Base-by-base conservation (phyloP, 1,140 invertebrate genomes). In the Sogatella furcifera region DNA sequence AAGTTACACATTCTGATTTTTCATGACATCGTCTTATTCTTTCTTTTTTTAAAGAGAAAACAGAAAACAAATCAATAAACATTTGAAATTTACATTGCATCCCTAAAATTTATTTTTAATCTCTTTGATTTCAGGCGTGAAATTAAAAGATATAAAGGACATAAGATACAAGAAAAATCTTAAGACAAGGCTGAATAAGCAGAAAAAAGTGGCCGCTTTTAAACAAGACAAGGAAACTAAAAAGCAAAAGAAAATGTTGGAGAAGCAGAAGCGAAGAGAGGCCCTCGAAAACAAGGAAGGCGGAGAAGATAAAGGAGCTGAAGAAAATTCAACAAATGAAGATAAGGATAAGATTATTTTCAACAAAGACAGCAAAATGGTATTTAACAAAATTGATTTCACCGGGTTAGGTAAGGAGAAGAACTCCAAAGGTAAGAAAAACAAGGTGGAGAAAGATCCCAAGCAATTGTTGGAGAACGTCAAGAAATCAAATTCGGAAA, bases 401-500 rank as follows among this genome's bases (percentile, higher is more conserved):
- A 53, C 52, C 2, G 61, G 54, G 14, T 55, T 24, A 28, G 24
- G 61, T 17, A 55, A 59, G n/a, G 22, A 54, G 43, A 55, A 22
- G 19, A 53, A 38, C 11, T 22, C 14, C 6, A 63, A 63, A 54
- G 15, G 46, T 15, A 21, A 17, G 14, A 60, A 61, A 54, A 10
- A 10, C 11, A 52, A 60, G 24, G 17, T 28, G 10, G 59, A 49
- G 43, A 58, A 63, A 46, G 54, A 60, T 52, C 61, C 53, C 13
- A 57, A 52, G 19, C 46, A 42, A 43, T 53, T 62, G 24, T 57
- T 65, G 31, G 55, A 65, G 43, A 62, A 62, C 22, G 43, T 65
- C n/a, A 61, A 63, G 31, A 57, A 55, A 62, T 62, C 44, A 54
- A 61, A 67, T 44, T 55, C 55, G 15, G 56, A 46, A 44, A 61